A percentile compares a stretch with the other conserved stretches of the same genome.
Evolutionary conservation across 92 coral and sea anemone species (phyloP).

Genomic region (Muricea muricata): DNA sequence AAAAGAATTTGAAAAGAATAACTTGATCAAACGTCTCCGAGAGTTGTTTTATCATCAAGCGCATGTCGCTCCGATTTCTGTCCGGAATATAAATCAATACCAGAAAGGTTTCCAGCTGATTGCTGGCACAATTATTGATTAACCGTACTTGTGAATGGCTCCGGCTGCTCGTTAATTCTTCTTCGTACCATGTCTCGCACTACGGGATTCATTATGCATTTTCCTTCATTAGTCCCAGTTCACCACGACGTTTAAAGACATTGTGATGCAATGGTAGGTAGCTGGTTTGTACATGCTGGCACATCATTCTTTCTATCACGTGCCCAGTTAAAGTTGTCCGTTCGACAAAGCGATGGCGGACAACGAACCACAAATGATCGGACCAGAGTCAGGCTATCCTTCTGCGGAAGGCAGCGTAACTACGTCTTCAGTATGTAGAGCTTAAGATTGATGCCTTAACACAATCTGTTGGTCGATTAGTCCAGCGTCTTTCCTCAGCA

Average conservation of each 20-base stretch:
- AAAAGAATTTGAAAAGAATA: too few species aligned
- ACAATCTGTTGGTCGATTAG: not conserved
- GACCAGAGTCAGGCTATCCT: not conserved
- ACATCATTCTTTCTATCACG: not conserved
- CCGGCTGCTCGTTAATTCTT: too few species aligned
- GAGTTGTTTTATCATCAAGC: too few species aligned
- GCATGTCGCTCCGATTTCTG: too few species aligned
- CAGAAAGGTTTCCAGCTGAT: too few species aligned
- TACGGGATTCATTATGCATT: not conserved
- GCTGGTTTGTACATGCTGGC: not conserved
- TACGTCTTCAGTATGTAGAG: not conserved
- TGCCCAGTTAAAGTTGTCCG: not conserved
- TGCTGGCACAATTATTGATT: too few species aligned
- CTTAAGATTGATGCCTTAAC: not conserved
- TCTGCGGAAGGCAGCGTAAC: not conserved
- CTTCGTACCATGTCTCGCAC: not conserved
- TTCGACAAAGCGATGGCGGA: not conserved
- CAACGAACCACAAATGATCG: not conserved
- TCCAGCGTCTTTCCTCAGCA: not conserved
- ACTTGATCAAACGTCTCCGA: too few species aligned
- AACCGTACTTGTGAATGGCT: too few species aligned
- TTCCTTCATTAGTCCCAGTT: constrained; percentile 1
- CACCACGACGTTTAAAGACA: not conserved
- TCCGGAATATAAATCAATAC: too few species aligned
- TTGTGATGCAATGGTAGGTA: not conserved